phyloP scores from a whole-genome alignment of 1,140 invertebrate species.

The Schlechtendalia chinensis region DNA sequence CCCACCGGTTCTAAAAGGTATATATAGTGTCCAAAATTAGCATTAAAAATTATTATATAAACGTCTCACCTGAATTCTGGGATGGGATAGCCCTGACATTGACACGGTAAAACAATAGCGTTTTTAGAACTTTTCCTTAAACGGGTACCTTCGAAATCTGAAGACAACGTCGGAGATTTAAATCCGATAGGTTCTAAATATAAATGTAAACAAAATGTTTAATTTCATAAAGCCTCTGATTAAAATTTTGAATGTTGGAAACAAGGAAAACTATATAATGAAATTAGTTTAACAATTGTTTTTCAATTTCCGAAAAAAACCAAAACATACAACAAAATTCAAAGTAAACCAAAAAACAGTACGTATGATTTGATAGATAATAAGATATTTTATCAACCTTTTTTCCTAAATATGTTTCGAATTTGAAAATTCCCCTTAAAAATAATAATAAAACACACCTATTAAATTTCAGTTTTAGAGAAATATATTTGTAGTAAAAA shows the following conservation, averaged over 20 bases:
- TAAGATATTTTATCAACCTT: too few relatives aligned
- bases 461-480: too few relatives aligned
- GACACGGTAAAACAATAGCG: conserved; percentile 62
- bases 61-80: conserved; percentile 62
- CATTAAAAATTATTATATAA: conserved; percentile 30
- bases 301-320: too few relatives aligned
- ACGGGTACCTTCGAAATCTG: conserved; percentile 58
- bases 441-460: too few relatives aligned
- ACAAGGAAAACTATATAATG: too few relatives aligned
- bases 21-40: conserved; percentile 52
- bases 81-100: conserved; percentile 67
- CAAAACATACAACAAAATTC: too few relatives aligned
- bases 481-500: too few relatives aligned
- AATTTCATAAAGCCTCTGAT: not conserved
- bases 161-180: conserved; percentile 60
- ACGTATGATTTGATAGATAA: too few relatives aligned
- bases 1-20: conserved; percentile 60
- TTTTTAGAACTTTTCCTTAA: conserved; percentile 57
- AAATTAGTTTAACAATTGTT: too few relatives aligned
- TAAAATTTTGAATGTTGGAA: conserved; percentile 37
- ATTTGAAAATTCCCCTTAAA: too few relatives aligned
- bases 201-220: conserved; percentile 29
- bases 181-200: conserved; percentile 61
- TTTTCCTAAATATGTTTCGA: too few relatives aligned
- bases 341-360: too few relatives aligned